Evolutionary conservation across 37 sponge, comb jelly and placozoan genomes (phyloP).

Genomic region (Lycopodina hypogea): DNA sequence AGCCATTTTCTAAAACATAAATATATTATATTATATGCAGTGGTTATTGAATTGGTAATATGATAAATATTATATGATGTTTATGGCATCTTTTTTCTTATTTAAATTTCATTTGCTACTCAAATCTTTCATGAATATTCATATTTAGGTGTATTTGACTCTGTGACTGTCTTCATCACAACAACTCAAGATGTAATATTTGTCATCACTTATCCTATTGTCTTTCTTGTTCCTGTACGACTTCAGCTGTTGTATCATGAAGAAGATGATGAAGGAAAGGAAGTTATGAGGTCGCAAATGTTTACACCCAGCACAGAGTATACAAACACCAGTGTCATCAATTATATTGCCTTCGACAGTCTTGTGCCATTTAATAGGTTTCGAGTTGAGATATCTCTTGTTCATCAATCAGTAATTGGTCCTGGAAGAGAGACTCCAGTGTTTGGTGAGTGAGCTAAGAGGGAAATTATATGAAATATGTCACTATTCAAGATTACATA

Average conservation of each 20-base stretch:
- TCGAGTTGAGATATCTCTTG: constrained; percentile 2
- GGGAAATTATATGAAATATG: no score
- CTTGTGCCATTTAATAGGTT: neutral
- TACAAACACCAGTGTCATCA: neutral
- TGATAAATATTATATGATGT: no score
- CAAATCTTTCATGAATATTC: no score
- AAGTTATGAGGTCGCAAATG: neutral
- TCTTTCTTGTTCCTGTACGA: neutral
- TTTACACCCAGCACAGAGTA: neutral
- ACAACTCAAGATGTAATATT: neutral
- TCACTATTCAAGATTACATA: no score
- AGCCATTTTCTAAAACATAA: no score
- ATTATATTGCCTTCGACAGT: neutral
- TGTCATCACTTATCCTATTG: neutral
- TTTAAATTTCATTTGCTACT: no score
- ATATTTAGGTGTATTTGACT: neutral
- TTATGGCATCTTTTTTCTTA: no score
- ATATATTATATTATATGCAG: no score
- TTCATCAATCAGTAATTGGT: neutral
- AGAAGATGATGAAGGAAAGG: neutral
- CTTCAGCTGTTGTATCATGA: neutral
- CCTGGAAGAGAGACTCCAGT: neutral
- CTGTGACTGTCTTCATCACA: neutral
- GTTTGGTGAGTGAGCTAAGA: neutral
- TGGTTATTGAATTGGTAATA: no score